Evolutionary conservation across 2,888 invertebrate genomes (phyloP).

Genomic region (Ecliptopera silaceata): DNA sequence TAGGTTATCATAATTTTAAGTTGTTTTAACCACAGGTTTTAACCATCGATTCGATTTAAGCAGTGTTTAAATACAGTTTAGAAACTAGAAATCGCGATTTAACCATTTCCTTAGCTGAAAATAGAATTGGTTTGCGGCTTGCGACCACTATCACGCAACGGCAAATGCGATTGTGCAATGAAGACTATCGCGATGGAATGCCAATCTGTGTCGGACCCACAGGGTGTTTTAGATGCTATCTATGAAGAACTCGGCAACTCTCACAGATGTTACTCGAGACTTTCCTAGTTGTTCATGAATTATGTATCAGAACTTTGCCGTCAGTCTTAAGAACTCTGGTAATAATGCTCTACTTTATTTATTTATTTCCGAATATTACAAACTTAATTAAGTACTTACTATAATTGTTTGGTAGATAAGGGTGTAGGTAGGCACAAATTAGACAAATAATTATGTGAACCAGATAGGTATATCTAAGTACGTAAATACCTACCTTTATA

Average conservation of each 20-base stretch:
- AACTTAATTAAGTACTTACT: too few relatives aligned
- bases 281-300: conserved; percentile 13
- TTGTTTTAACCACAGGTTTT: too few relatives aligned
- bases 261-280: conserved; percentile 30
- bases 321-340: not conserved
- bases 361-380: too few relatives aligned
- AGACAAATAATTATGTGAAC: too few relatives aligned
- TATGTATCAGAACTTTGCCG: conserved; percentile 11
- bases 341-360: too few relatives aligned
- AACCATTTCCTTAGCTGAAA: conserved; percentile 30
- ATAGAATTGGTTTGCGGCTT: conserved; percentile 31
- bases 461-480: too few relatives aligned
- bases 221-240: conserved; percentile 32
- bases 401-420: too few relatives aligned
- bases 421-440: too few relatives aligned
- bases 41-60: not conserved
- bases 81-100: conserved; percentile 23
- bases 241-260: conserved; percentile 24
- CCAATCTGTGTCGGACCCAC: conserved; percentile 27
- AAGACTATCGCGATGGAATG: conserved; percentile 27
- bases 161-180: conserved; percentile 34
- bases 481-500: too few relatives aligned
- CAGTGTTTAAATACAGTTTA: not conserved
- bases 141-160: conserved; percentile 33
- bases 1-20: too few relatives aligned